Evolutionary conservation across 2,113 vertebrate genomes (phyloP).

Genomic region (Urocynchramus pylzowi): DNA sequence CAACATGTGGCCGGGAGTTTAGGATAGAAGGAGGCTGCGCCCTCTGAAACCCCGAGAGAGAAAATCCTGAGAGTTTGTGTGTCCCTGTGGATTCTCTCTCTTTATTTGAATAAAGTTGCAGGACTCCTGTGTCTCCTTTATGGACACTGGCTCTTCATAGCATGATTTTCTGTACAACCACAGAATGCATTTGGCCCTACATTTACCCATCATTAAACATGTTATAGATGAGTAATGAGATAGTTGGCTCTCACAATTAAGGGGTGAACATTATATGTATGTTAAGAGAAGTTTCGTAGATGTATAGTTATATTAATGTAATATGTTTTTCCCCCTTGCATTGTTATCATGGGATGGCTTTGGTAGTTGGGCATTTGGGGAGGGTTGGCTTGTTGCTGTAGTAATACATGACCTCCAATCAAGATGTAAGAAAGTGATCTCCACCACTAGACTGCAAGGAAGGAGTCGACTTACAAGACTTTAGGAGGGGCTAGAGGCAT

Average conservation of each 20-base stretch:
- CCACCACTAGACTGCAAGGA: background rate
- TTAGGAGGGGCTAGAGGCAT: background rate
- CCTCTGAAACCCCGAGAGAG: rapidly evolving
- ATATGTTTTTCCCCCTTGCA: background rate
- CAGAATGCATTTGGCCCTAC: background rate
- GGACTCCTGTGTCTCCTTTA: background rate
- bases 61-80: rapidly evolving
- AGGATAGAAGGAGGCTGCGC: rapidly evolving
- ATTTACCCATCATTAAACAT: background rate
- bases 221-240: background rate
- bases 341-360: background rate
- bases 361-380: background rate
- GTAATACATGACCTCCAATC: background rate
- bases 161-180: rapidly evolving
- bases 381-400: background rate
- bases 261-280: background rate
- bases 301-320: background rate
- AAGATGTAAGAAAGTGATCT: background rate
- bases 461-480: background rate
- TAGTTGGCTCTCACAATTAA: background rate
- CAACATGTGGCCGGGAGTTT: rapidly evolving
- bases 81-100: no score
- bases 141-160: background rate
- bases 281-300: background rate
- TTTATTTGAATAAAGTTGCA: background rate